These are phyloP conservation scores for Hirtodrosophila trivittata DNA, from an alignment of 2,888 invertebrate species.

Conservation along the genomic window DNA sequence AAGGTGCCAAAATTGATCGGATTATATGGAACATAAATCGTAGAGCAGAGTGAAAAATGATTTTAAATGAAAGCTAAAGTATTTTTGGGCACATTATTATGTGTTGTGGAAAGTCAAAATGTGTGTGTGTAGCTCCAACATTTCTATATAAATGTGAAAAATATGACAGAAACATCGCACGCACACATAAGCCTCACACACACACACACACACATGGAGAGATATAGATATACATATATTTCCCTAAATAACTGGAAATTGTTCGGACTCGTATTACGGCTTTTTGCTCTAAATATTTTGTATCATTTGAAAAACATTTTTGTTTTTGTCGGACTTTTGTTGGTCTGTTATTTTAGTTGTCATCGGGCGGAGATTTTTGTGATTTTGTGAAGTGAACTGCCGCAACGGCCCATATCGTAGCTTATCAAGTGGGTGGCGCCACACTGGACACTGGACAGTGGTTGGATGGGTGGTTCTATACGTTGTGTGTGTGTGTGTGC, in stretches of 20 bases:
- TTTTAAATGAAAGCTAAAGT: conserved; percentile 28
- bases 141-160: conserved; percentile 41
- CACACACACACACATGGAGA: conserved; percentile 12
- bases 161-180: conserved; percentile 13
- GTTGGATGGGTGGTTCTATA: conserved; percentile 2
- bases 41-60: conserved; percentile 8
- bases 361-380: conserved; percentile 54
- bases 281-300: conserved; percentile 66
- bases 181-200: conserved; percentile 12
- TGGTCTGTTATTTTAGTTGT: conserved; percentile 23
- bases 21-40: conserved; percentile 5
- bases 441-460: conserved; percentile 3
- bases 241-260: conserved; percentile 21
- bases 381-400: conserved; percentile 74
- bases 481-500: conserved; percentile 11
- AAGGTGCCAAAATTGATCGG: background rate
- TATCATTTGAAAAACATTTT: conserved; percentile 62
- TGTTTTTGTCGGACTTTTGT: conserved; percentile 33
- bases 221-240: conserved; percentile 10
- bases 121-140: conserved; percentile 27
- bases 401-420: conserved; percentile 34
- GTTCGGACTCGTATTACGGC: conserved; percentile 52
- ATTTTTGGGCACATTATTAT: conserved; percentile 28
- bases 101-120: conserved; percentile 33
- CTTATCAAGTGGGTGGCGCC: conserved; percentile 26